Conservation (phyloP, 2,888 invertebrate genomes). For the Tenthredo mesomela region DNA sequence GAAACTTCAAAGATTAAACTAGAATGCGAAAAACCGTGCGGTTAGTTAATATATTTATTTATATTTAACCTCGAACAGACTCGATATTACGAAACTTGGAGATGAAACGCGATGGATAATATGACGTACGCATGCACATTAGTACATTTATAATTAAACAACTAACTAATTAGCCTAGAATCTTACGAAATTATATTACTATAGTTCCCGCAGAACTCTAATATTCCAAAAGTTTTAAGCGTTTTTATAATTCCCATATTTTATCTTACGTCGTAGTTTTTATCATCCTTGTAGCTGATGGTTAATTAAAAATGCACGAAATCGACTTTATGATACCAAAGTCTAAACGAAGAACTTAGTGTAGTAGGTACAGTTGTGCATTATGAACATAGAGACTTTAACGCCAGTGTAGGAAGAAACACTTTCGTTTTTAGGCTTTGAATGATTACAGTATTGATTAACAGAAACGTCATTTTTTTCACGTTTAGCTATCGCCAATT, state of each 20-base stretch:
- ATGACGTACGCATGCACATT: neutral
- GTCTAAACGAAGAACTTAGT: neutral
- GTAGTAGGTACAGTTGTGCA: neutral
- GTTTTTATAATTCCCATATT: neutral
- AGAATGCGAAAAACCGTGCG: neutral
- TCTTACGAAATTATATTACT: neutral
- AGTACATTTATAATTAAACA: neutral
- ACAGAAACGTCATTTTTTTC: neutral
- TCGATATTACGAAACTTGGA: neutral
- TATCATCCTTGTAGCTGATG: neutral
- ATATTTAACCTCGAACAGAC: slow-evolving; percentile 5
- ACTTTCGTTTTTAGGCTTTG: slow-evolving; percentile 29
- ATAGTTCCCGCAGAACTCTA: neutral
- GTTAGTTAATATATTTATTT: neutral
- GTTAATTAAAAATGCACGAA: neutral
- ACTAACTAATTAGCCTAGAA: neutral
- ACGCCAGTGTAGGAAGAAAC: slow-evolving; percentile 33
- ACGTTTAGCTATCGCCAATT: neutral
- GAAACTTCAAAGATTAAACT: neutral
- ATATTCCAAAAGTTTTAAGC: neutral
- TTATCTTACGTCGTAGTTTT: neutral
- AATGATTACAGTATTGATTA: slow-evolving; percentile 31
- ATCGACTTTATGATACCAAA: neutral
- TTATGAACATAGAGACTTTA: neutral
- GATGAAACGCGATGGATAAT: slow-evolving; percentile 12